Percentiles rank a stretch among this genome's conserved stretches.
Evolutionary conservation across 2,888 invertebrate species (phyloP).

Genomic region (Clunio marinus): DNA sequence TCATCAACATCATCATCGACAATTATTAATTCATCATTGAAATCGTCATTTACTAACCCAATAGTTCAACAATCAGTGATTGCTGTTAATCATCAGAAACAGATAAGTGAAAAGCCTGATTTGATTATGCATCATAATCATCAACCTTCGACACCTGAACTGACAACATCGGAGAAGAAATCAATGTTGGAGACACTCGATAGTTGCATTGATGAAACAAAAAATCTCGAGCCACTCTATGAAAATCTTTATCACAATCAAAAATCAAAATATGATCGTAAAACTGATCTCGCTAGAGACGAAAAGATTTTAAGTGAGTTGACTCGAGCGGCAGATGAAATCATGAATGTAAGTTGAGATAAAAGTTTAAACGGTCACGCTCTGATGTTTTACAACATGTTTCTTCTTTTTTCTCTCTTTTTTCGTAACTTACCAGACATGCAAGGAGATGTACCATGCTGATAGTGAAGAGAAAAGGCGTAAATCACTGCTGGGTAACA

Average conservation of each 20-base stretch:
- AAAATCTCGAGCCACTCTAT: conserved; percentile 42
- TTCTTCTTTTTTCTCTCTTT: neutral
- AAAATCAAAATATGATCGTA: conserved; percentile 45
- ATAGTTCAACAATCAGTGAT: neutral
- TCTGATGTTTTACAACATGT: neutral
- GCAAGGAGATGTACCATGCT: conserved; percentile 33
- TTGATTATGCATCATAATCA: conserved; percentile 37
- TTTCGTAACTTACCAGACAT: too few species aligned
- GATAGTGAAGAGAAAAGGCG: conserved; percentile 32
- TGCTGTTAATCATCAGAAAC: neutral
- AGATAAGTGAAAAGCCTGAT: conserved; percentile 19
- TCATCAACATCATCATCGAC: neutral
- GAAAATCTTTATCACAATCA: conserved; percentile 45
- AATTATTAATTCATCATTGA: conserved; percentile 20
- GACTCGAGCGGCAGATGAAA: conserved; percentile 58
- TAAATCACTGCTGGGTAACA: conserved; percentile 41
- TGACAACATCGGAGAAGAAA: conserved; percentile 17
- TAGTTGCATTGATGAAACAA: conserved; percentile 38
- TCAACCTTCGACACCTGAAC: conserved; percentile 27
- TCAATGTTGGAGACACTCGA: conserved; percentile 40
- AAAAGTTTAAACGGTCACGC: neutral
- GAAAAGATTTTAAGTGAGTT: conserved; percentile 56
- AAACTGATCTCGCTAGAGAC: conserved; percentile 48
- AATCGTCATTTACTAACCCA: conserved; percentile 12
- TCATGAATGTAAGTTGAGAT: conserved; percentile 49